phyloP scores from a whole-genome alignment of 2,113 vertebrate genomes.

The Leucoraja erinaceus region DNA sequence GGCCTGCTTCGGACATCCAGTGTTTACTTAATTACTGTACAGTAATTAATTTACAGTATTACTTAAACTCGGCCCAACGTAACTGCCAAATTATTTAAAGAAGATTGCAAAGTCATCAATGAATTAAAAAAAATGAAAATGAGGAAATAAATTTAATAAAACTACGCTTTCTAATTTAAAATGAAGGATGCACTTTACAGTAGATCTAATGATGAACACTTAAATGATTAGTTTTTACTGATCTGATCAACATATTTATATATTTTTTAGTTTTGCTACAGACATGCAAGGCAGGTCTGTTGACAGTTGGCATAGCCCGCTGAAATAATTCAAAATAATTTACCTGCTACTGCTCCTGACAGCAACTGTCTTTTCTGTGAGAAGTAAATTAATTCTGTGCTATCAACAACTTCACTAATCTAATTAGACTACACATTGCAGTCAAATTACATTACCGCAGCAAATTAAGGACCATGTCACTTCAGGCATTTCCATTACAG shows the following conservation, averaged over 20 bases:
- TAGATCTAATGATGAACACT: neutral
- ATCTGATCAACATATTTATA: neutral
- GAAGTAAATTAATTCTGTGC: neutral
- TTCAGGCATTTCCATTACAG: slow-evolving; percentile 16
- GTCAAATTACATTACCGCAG: slow-evolving; percentile 4
- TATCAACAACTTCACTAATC: neutral
- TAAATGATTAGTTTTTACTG: neutral
- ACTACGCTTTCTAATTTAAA: neutral
- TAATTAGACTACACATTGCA: neutral
- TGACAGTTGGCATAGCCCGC: neutral
- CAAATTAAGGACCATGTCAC: neutral
- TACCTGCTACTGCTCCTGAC: neutral
- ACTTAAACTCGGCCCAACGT: neutral
- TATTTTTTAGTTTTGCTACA: neutral
- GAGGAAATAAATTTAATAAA: neutral
- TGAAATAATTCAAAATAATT: slow-evolving; percentile 4
- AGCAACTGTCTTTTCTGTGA: slow-evolving; percentile 21
- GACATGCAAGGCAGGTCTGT: neutral
- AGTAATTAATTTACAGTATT: too few species aligned
- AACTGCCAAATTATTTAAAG: neutral
- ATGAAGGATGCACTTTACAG: neutral
- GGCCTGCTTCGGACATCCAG: neutral
- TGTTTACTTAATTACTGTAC: too few species aligned
- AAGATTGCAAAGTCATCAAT: neutral
- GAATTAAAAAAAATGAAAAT: neutral